These are phyloP conservation scores for Bambusicola thoracicus DNA, from an alignment of 2,113 vertebrate genomes.

Conservation along the genomic window DNA sequence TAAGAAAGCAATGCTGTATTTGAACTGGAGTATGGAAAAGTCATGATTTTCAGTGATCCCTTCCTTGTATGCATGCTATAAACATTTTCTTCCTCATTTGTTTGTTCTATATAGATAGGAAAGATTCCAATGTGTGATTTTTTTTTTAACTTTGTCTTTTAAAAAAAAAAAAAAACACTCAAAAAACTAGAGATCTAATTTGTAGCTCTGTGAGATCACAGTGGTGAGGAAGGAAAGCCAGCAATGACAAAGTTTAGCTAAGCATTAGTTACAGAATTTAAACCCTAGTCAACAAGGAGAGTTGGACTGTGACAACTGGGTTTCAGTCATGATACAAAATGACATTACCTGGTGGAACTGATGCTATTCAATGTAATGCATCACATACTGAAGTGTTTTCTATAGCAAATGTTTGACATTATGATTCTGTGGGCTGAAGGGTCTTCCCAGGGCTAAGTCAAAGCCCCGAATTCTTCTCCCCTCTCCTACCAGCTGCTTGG, in stretches of 20 bases:
- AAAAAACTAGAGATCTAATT: neutral
- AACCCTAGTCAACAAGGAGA: neutral
- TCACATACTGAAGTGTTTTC: neutral
- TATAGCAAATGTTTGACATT: neutral
- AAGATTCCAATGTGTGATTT: neutral
- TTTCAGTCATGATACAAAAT: conserved; percentile 3
- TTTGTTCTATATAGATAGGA: neutral
- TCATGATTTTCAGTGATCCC: neutral
- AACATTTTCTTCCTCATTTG: neutral
- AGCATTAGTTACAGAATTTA: neutral
- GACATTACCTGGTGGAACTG: neutral
- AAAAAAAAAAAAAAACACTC: too few species aligned
- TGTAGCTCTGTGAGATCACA: neutral
- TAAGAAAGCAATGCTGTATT: neutral
- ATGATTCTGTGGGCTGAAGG: neutral
- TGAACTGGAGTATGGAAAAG: neutral
- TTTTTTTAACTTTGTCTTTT: neutral
- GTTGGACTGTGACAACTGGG: neutral
- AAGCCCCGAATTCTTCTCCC: neutral
- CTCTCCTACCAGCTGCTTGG: neutral
- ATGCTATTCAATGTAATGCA: neutral
- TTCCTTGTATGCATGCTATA: neutral
- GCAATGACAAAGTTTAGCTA: neutral
- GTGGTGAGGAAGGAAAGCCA: neutral
- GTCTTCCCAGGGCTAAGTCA: neutral